Evolutionary conservation across 2,113 vertebrate species (phyloP), one percentile per base, ranked within the genome.

Genomic region (Myxocyprinus asiaticus): DNA sequence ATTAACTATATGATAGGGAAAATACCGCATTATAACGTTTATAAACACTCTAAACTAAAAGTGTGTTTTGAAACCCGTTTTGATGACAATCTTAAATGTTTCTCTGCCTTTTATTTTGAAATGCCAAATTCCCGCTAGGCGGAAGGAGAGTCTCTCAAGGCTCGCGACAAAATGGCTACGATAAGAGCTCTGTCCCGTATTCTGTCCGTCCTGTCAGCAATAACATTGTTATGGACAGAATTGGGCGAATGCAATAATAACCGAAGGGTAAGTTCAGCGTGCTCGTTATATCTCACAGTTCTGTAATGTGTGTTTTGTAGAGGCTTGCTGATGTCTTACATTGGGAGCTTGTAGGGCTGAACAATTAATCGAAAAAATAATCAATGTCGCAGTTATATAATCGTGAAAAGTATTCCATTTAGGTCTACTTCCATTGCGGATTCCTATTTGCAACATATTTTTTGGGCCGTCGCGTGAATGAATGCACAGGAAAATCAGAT

Each of bases 231-330:
- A 4, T 84, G 61, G 8, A 61, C 68, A 0, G 8, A 83, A 22
- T 79, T 81, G 22, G 91, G 68, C 2, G 43, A 3, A 4, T 89
- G 89, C 77, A 93, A 93, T 73, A 92, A 87, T 10, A 90, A 88
- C 7, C 88, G 91, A 77, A 85, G 86, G 88, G 93, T 94, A 78
- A 88, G 91, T 75, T 12, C 14, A 22, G 0, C 5, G 11, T 79
- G 22, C 1, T 76, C 8, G 1, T 7, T 4, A 33, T 22, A 66
- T 6, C 7, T 17, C 0, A 17, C 8, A 4, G 2, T 9, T 9
- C 10, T 12, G 50, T 4, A 2, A 33, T 75, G 4, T 33, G 58
- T 12, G 7, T 76, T 62, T 0, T 6, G 3, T 2, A 0, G 2
- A 22, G 47, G 3, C 11, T 53, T 15, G 17, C 47, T 43, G 12